Conservation (phyloP, 2,888 invertebrate species). For the Lacanobia wlatinum region DNA sequence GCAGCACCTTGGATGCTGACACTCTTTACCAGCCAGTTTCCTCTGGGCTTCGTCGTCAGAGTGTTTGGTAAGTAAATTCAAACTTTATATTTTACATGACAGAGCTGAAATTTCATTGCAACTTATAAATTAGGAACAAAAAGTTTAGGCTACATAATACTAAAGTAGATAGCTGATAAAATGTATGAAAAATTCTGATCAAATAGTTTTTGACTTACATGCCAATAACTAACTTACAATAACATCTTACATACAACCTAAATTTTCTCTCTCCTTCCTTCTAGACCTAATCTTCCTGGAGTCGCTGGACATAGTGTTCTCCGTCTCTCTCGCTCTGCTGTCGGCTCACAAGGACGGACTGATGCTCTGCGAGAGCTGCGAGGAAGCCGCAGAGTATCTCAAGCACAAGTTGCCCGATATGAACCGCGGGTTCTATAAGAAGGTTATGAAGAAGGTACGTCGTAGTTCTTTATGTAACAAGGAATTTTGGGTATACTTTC, state of each 20-base stretch:
- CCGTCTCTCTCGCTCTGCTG: constrained; percentile 96
- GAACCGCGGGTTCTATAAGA: constrained; percentile 92
- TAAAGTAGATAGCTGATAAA: too few relatives aligned
- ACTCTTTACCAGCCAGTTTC: constrained; percentile 98
- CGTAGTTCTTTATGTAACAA: not conserved
- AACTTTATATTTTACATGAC: not conserved
- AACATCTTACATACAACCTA: too few relatives aligned
- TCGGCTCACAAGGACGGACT: constrained; percentile 96
- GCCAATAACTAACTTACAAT: too few relatives aligned
- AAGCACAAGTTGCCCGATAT: constrained; percentile 95
- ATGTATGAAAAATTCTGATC: too few relatives aligned
- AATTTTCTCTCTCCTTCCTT: constrained; percentile 16
- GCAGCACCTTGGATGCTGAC: constrained; percentile 99
- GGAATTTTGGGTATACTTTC: too few relatives aligned
- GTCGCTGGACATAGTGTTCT: constrained; percentile 97
- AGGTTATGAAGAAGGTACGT: constrained; percentile 95
- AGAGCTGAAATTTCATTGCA: too few relatives aligned
- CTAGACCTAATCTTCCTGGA: constrained; percentile 97
- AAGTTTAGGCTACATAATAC: too few relatives aligned
- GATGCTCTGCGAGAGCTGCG: constrained; percentile 96
- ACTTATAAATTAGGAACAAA: too few relatives aligned
- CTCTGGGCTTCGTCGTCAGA: constrained; percentile 98
- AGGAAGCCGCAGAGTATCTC: constrained; percentile 97
- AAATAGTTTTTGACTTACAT: too few relatives aligned
- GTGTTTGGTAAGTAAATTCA: constrained; percentile 94